Conservation (phyloP, 2,113 vertebrate genomes). For the Lynx canadensis region DNA sequence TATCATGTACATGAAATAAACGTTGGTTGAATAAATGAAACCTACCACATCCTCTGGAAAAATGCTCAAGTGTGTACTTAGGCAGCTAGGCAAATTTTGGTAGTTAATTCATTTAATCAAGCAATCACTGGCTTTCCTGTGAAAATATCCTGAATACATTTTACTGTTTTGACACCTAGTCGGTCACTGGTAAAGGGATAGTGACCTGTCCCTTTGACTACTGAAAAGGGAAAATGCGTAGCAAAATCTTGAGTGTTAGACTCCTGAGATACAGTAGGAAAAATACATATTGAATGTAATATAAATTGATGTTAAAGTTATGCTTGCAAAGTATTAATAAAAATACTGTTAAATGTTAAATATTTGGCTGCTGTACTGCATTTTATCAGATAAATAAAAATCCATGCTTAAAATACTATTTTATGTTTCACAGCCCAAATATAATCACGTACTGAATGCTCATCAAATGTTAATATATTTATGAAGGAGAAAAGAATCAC, state of each 20-base stretch:
- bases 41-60: neutral
- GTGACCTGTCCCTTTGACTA: neutral
- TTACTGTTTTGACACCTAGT: neutral
- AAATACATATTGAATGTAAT: neutral
- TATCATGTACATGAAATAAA: neutral
- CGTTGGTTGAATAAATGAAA: neutral
- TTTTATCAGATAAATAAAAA: neutral
- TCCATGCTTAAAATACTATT: neutral
- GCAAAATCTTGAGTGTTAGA: neutral
- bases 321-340: neutral
- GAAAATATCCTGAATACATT: neutral
- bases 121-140: neutral
- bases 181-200: neutral
- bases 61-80: neutral
- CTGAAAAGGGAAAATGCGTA: neutral
- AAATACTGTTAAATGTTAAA: neutral
- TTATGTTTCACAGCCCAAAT: constrained; percentile 48
- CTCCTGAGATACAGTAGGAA: neutral
- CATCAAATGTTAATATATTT: constrained; percentile 17
- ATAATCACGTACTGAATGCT: neutral
- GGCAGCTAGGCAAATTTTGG: neutral
- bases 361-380: neutral
- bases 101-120: neutral
- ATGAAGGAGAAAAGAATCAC: neutral
- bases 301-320: neutral